These are phyloP conservation scores for Chanos chanos DNA, from an alignment of 2,797 vertebrate genomes.

Conservation along the genomic window DNA sequence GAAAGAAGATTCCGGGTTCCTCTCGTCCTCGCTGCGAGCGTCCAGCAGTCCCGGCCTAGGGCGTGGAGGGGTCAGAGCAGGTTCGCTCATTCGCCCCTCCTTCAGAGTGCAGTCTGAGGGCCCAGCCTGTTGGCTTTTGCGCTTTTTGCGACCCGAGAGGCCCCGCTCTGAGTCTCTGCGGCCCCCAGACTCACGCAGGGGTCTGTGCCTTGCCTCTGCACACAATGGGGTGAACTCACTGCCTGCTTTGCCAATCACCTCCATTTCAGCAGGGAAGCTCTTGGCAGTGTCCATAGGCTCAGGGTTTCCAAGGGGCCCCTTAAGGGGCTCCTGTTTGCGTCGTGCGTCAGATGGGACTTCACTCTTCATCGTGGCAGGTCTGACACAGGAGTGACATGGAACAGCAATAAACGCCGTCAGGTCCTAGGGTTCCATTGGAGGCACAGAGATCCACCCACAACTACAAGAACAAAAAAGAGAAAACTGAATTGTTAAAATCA, in stretches of 20 bases:
- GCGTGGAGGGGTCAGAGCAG: constrained; percentile 63
- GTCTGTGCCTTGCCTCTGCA: constrained; percentile 82
- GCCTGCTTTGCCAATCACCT: constrained; percentile 93
- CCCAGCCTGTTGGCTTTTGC: constrained; percentile 96
- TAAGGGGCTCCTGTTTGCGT: constrained; percentile 91
- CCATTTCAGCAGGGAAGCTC: constrained; percentile 86
- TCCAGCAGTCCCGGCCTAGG: constrained; percentile 78
- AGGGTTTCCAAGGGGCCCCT: constrained; percentile 90
- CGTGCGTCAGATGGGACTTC: constrained; percentile 84
- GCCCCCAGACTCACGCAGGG: constrained; percentile 78
- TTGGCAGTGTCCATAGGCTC: constrained; percentile 86
- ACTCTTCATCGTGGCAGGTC: constrained; percentile 96
- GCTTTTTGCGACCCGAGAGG: constrained; percentile 85
- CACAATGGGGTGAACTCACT: constrained; percentile 90
- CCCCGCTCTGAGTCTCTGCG: constrained; percentile 84
- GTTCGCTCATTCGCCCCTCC: constrained; percentile 73
- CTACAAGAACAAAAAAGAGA: constrained; percentile 1
- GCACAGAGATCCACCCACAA: constrained; percentile 66
- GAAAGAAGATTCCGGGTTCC: constrained; percentile 88
- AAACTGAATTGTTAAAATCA: background rate
- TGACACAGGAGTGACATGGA: too few species aligned
- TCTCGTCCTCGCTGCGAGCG: constrained; percentile 84
- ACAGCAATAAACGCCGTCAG: too few species aligned
- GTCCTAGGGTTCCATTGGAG: constrained; percentile 74
- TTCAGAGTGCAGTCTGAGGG: constrained; percentile 91